A percentile compares a stretch with the other conserved stretches of the same genome.
Conservation (phyloP, 2,888 invertebrate genomes). For the Ichneumon xanthorius region DNA sequence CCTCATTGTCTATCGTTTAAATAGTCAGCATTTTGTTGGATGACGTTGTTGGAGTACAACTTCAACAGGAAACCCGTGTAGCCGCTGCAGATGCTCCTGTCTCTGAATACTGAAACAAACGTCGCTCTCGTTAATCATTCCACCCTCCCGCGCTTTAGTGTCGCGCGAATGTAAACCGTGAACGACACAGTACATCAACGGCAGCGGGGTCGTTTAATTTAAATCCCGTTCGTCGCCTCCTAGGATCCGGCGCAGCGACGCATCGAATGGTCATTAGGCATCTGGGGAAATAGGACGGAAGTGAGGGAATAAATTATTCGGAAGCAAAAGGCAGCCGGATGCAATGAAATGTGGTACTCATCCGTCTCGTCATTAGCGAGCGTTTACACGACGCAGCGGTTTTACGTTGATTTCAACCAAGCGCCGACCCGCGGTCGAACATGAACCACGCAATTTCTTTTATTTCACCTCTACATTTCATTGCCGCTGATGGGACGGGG, state of each 20-base stretch:
- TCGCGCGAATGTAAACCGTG: conserved; percentile 25
- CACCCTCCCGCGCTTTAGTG: not conserved
- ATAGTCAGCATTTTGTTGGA: conserved; percentile 18
- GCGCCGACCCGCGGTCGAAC: not conserved
- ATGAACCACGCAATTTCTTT: not conserved
- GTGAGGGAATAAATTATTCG: conserved; percentile 49
- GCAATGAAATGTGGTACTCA: conserved; percentile 25
- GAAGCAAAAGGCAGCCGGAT: conserved; percentile 26
- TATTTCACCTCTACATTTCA: not conserved
- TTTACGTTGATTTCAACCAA: not conserved
- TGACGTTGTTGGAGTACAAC: conserved; percentile 51
- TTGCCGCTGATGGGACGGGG: not conserved
- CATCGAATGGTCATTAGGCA: conserved; percentile 56
- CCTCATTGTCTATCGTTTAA: conserved; percentile 7
- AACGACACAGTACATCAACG: conserved; percentile 2
- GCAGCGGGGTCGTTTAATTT: conserved; percentile 42
- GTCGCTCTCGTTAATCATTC: conserved; percentile 55
- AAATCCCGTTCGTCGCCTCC: conserved; percentile 54
- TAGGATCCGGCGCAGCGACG: conserved; percentile 22
- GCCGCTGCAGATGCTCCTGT: conserved; percentile 49
- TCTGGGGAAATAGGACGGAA: conserved; percentile 41
- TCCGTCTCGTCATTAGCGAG: not conserved
- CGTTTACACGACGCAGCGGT: not conserved
- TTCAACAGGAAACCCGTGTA: conserved; percentile 51
- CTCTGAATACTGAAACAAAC: conserved; percentile 60